A percentile compares a stretch with the other conserved stretches of the same genome.
phyloP scores from a whole-genome alignment of 2,888 invertebrate genomes.

The Capitulum mitella region DNA sequence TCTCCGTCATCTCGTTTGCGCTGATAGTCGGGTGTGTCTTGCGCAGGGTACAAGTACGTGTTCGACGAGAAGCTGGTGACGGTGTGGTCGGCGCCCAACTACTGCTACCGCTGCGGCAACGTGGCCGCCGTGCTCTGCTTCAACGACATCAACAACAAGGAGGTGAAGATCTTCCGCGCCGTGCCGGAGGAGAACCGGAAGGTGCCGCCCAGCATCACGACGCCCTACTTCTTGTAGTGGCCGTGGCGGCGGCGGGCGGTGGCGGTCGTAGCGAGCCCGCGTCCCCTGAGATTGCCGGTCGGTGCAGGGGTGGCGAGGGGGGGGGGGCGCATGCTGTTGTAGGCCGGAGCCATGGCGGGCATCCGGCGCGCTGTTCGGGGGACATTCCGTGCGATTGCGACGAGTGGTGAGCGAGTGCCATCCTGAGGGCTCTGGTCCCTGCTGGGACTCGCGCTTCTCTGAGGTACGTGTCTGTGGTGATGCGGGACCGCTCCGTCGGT shows the following conservation, averaged over 20 bases:
- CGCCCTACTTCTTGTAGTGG: slow-evolving; percentile 88
- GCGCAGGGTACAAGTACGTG: slow-evolving; percentile 88
- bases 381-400: neutral
- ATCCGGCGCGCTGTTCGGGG: neutral
- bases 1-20: no score
- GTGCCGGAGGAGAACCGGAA: slow-evolving; percentile 92
- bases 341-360: neutral
- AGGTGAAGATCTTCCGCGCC: slow-evolving; percentile 82
- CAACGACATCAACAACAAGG: slow-evolving; percentile 63
- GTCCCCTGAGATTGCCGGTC: no score
- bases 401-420: neutral
- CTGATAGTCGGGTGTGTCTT: no score
- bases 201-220: slow-evolving; percentile 83
- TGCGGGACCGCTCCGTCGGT: no score
- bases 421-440: no score
- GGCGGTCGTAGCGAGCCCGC: no score
- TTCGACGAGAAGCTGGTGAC: slow-evolving; percentile 95
- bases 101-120: slow-evolving; percentile 98
- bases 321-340: neutral
- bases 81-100: slow-evolving; percentile 99
- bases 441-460: no score
- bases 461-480: no score
- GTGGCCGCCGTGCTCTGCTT: slow-evolving; percentile 94
- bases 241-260: neutral
- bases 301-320: neutral